Conservation (phyloP, 1,140 invertebrate species). For the Drosophila lowei region DNA sequence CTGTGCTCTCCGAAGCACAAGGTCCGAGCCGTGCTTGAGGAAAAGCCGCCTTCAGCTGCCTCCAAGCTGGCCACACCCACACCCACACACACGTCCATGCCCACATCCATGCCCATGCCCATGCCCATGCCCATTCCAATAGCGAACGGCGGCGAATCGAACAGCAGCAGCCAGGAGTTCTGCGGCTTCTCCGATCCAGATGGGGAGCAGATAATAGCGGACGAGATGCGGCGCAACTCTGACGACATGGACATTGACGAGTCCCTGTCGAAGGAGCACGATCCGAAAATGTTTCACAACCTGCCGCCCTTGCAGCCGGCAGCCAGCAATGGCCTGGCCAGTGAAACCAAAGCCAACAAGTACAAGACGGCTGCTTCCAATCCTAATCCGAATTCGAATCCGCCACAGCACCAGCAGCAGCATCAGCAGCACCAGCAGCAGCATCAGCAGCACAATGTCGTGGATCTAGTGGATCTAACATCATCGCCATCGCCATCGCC, state of each 20-base stretch:
- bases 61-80: conserved; percentile 44
- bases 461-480: conserved; percentile 75
- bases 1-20: conserved; percentile 75
- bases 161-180: conserved; percentile 59
- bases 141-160: conserved; percentile 68
- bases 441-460: conserved; percentile 51
- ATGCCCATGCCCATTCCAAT: conserved; percentile 10
- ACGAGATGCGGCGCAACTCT: conserved; percentile 68
- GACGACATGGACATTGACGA: conserved; percentile 82
- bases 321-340: conserved; percentile 36
- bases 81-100: not conserved
- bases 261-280: conserved; percentile 67
- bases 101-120: no score
- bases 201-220: conserved; percentile 8
- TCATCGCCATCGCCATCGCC: conserved; percentile 78
- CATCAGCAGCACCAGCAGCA: conserved; percentile 37
- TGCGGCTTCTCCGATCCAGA: conserved; percentile 63
- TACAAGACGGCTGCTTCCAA: not conserved
- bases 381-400: conserved; percentile 17
- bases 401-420: conserved; percentile 15
- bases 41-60: conserved; percentile 42
- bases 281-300: conserved; percentile 80
- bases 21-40: conserved; percentile 72
- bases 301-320: conserved; percentile 27
- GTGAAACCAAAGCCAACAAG: conserved; percentile 12